Percentiles rank a stretch among this genome's conserved stretches.
Conservation (phyloP, 2,113 vertebrate genomes). For the Campylomormyrus tamandua region DNA sequence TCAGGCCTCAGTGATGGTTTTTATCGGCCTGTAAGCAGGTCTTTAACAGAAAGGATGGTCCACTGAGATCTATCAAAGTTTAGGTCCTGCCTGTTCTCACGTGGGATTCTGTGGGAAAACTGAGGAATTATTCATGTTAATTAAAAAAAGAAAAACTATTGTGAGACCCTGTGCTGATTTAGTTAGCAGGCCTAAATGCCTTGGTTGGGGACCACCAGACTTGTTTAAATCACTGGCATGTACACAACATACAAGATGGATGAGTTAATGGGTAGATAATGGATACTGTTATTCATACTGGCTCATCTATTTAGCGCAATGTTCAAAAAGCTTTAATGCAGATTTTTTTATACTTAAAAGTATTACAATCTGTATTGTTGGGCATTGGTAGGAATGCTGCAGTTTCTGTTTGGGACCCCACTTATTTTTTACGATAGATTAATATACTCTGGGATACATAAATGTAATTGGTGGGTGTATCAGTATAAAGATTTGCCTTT, state of each 20-base stretch:
- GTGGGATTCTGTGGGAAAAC: constrained; percentile 33
- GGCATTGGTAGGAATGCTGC: neutral
- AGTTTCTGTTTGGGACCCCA: neutral
- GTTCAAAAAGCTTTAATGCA: neutral
- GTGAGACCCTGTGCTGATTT: constrained; percentile 18
- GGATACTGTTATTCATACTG: neutral
- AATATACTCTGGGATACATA: neutral
- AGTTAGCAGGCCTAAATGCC: neutral
- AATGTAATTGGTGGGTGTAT: neutral
- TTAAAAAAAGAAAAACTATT: constrained; percentile 37
- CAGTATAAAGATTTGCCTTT: neutral
- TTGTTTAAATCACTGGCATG: neutral
- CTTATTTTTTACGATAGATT: neutral
- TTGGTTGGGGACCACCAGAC: constrained; percentile 28
- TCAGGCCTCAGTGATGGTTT: constrained; percentile 24
- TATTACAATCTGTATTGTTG: neutral
- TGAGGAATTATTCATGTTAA: constrained; percentile 30
- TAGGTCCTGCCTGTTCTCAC: constrained; percentile 13
- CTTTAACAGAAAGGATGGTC: constrained; percentile 27
- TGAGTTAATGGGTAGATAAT: neutral
- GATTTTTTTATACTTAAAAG: neutral
- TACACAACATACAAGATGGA: constrained; percentile 7
- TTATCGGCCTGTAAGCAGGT: constrained; percentile 31
- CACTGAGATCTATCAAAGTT: constrained; percentile 38
- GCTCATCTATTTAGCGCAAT: neutral